Evolutionary conservation across 2,797 vertebrate species (phyloP).

Genomic region (Pantherophis alleghaniensis): DNA sequence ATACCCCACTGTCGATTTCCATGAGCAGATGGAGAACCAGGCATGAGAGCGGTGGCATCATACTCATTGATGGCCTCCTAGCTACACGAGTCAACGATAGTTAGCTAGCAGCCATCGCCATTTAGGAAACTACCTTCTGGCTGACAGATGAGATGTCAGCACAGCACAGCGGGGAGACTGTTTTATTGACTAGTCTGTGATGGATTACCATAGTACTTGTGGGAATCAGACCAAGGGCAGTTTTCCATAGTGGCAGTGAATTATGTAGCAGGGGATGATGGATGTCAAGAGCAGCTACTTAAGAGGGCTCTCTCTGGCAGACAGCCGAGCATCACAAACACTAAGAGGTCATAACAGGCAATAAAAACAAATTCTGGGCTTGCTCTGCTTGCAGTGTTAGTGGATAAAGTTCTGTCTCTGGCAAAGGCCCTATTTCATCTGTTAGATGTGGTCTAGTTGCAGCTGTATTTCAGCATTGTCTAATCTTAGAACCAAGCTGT

Average conservation of each 20-base stretch:
- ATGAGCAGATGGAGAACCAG: background rate
- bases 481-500: background rate
- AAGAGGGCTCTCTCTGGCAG: background rate
- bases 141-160: background rate
- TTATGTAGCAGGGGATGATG: constrained; percentile 37
- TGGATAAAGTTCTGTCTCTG: background rate
- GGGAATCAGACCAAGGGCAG: background rate
- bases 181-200: background rate
- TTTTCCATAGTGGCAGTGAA: constrained; percentile 35
- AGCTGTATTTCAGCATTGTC: constrained; percentile 7
- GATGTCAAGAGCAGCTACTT: constrained; percentile 26
- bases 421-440: background rate
- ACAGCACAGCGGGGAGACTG: background rate
- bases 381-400: rapidly evolving
- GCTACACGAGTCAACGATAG: background rate
- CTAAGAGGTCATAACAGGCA: background rate
- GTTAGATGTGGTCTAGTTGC: background rate
- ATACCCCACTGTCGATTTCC: background rate
- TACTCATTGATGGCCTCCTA: rapidly evolving
- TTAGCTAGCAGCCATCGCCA: background rate
- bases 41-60: background rate
- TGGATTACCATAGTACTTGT: background rate
- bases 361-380: constrained; percentile 4
- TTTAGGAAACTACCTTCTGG: constrained; percentile 7
- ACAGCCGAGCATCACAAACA: background rate